Percentiles rank a stretch among this genome's conserved stretches.
Conservation (phyloP, 2,888 invertebrate species). For the Acleris holmiana region DNA sequence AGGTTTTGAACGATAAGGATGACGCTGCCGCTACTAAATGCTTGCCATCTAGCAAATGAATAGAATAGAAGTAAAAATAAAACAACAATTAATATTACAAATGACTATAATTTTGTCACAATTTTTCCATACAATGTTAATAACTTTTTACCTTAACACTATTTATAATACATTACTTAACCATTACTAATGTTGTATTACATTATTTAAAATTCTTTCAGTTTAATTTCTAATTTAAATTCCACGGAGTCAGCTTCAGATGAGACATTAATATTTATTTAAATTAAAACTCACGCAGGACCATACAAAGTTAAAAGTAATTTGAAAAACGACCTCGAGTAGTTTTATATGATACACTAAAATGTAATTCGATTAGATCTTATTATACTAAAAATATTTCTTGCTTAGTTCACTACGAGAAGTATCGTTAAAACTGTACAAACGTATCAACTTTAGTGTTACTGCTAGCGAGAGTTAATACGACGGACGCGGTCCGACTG, state of each 20-base stretch:
- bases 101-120: slow-evolving; percentile 86
- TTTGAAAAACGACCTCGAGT: slow-evolving; percentile 68
- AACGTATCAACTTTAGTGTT: slow-evolving; percentile 71
- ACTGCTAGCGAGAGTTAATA: slow-evolving; percentile 63
- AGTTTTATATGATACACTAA: slow-evolving; percentile 77
- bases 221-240: slow-evolving; percentile 79
- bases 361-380: slow-evolving; percentile 84
- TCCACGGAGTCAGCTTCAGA: slow-evolving; percentile 74
- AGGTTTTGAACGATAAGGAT: too few relatives aligned
- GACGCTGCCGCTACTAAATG: too few relatives aligned
- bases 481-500: slow-evolving; percentile 56
- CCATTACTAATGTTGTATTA: slow-evolving; percentile 80
- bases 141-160: slow-evolving; percentile 83
- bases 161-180: slow-evolving; percentile 84
- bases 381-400: slow-evolving; percentile 81
- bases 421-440: slow-evolving; percentile 83
- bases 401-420: slow-evolving; percentile 80
- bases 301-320: slow-evolving; percentile 72
- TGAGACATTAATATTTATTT: slow-evolving; percentile 61
- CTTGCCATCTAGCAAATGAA: background rate
- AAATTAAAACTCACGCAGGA: slow-evolving; percentile 67
- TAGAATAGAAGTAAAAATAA: slow-evolving; percentile 55
- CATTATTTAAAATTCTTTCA: slow-evolving; percentile 81
- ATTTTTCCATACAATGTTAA: slow-evolving; percentile 85
- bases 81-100: slow-evolving; percentile 84